These are phyloP conservation scores for Rhingia campestris DNA, from an alignment of 2,888 invertebrate genomes.

Conservation along the genomic window DNA sequence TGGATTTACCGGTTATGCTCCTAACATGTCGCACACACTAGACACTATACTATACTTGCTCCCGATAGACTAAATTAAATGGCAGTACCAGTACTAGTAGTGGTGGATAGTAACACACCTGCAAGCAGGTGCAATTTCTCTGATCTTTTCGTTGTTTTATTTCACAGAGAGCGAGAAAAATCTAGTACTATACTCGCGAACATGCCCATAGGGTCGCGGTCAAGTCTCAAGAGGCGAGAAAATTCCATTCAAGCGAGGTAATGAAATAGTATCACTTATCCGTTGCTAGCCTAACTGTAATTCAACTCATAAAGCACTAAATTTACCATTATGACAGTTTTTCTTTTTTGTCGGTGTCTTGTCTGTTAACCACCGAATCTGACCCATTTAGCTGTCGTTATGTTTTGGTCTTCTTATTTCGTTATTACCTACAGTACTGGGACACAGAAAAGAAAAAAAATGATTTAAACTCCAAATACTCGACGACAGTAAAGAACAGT, in stretches of 20 bases:
- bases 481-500: conserved; percentile 51
- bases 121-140: conserved; percentile 70
- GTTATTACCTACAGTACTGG: neutral
- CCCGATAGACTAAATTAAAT: conserved; percentile 71
- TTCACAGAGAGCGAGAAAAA: conserved; percentile 12
- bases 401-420: conserved; percentile 25
- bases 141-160: conserved; percentile 60
- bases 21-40: conserved; percentile 49
- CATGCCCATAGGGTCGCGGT: conserved; percentile 37
- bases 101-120: conserved; percentile 48
- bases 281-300: conserved; percentile 50
- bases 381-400: conserved; percentile 64
- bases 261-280: conserved; percentile 54
- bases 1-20: conserved; percentile 71
- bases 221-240: conserved; percentile 45
- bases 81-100: conserved; percentile 39
- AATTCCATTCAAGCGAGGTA: conserved; percentile 57
- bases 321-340: conserved; percentile 62
- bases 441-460: conserved; percentile 9
- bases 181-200: neutral
- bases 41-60: conserved; percentile 52
- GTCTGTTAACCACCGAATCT: conserved; percentile 44
- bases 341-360: conserved; percentile 51
- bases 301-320: conserved; percentile 57
- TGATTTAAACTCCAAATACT: conserved; percentile 18